phyloP scores from a whole-genome alignment of 2,888 invertebrate species.

The Cephus spinipes region DNA sequence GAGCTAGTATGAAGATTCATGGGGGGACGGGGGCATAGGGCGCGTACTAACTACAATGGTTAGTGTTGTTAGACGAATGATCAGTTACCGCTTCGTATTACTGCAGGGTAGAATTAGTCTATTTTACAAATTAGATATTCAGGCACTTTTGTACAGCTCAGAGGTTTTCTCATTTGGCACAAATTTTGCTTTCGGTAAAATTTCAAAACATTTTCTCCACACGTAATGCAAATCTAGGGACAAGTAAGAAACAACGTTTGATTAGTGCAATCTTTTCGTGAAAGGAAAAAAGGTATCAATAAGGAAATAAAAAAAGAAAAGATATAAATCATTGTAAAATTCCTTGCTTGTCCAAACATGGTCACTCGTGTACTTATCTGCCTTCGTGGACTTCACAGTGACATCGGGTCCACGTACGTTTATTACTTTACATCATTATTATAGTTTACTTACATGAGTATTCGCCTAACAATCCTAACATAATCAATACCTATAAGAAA shows the following conservation, averaged over 20 bases:
- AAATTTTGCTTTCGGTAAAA: not conserved
- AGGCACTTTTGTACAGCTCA: conserved; percentile 20
- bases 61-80: conserved; percentile 64
- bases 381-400: not conserved
- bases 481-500: conserved; percentile 45
- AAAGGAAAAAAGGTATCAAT: not conserved
- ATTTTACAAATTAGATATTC: conserved; percentile 11
- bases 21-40: conserved; percentile 27
- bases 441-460: conserved; percentile 47
- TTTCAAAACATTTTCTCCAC: conserved; percentile 3
- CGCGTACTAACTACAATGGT: conserved; percentile 51
- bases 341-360: not conserved
- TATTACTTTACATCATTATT: not conserved
- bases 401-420: not conserved
- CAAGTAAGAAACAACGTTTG: conserved; percentile 7
- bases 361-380: conserved; percentile 18
- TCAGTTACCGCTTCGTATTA: conserved; percentile 14
- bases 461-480: conserved; percentile 65
- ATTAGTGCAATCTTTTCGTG: not conserved
- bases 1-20: not conserved
- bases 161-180: conserved; percentile 5
- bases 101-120: conserved; percentile 15
- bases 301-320: not conserved
- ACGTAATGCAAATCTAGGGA: conserved; percentile 2
- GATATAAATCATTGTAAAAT: not conserved